Percentiles rank a stretch among this genome's conserved stretches.
Conservation (phyloP, 2,113 vertebrate species). For the Tylochromis polylepis region DNA sequence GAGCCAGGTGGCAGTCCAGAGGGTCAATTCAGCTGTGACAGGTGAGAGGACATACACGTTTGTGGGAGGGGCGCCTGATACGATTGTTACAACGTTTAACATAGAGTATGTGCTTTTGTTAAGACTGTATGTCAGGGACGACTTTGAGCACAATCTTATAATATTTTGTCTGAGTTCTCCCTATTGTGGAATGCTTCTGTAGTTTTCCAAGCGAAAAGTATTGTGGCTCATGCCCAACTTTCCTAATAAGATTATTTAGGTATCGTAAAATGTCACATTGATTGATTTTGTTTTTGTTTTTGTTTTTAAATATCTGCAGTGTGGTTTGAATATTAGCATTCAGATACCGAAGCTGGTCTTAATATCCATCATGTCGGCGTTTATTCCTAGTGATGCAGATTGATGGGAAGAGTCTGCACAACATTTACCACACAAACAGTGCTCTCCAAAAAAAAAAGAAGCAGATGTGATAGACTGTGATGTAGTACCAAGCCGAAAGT, state of each 20-base stretch:
- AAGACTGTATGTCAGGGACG: neutral
- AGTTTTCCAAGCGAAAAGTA: neutral
- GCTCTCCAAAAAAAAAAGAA: neutral
- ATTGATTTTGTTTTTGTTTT: neutral
- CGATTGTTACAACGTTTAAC: neutral
- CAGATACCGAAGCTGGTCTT: neutral
- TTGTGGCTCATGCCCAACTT: neutral
- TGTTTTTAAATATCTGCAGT: neutral
- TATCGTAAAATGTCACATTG: neutral
- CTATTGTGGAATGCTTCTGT: neutral
- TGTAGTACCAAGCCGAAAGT: neutral
- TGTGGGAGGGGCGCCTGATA: neutral
- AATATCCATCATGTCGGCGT: neutral
- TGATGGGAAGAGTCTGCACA: neutral
- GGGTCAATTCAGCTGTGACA: constrained; percentile 81
- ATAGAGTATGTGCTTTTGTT: neutral
- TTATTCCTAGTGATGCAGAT: neutral
- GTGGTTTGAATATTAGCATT: neutral
- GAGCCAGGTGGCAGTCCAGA: constrained; percentile 88
- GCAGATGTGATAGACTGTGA: neutral
- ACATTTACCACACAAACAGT: neutral
- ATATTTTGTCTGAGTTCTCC: neutral
- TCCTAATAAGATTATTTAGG: neutral
- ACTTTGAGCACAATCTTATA: neutral
- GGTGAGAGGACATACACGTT: constrained; percentile 68